phyloP scores from a whole-genome alignment of 2,113 vertebrate species.

The Ammodytes dubius region DNA sequence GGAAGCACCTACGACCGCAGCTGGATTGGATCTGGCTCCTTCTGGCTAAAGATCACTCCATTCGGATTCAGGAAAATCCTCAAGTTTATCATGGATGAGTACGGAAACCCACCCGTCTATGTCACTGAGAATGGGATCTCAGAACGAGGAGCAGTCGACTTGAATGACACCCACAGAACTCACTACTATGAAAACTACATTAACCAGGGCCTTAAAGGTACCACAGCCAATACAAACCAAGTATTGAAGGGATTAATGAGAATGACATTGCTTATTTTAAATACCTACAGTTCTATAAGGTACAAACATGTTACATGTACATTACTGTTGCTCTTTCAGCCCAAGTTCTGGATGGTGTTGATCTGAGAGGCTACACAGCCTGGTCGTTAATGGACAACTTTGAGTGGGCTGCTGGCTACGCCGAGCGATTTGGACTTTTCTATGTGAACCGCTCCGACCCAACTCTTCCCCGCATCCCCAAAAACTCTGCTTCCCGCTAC shows the following conservation, averaged over 20 bases:
- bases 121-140: constrained; percentile 92
- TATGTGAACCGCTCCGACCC: constrained; percentile 36
- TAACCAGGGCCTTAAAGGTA: constrained; percentile 91
- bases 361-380: constrained; percentile 45
- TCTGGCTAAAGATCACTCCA: constrained; percentile 90
- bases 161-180: constrained; percentile 86
- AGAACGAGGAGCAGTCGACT: constrained; percentile 76
- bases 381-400: constrained; percentile 52
- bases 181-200: constrained; percentile 88
- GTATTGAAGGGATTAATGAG: neutral
- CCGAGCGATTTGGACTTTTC: constrained; percentile 42
- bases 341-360: constrained; percentile 42
- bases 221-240: neutral
- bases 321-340: constrained; percentile 6
- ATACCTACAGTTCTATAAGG: neutral
- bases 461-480: constrained; percentile 83
- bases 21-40: constrained; percentile 89
- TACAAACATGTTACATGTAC: neutral
- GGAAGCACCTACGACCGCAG: constrained; percentile 83
- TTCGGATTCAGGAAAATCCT: constrained; percentile 90
- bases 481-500: constrained; percentile 85
- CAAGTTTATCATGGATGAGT: constrained; percentile 90
- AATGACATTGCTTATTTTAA: neutral
- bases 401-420: constrained; percentile 42
- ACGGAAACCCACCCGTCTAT: constrained; percentile 88